Percentiles rank a stretch among this genome's conserved stretches.
Evolutionary conservation across 2,797 vertebrate species (phyloP).

Genomic region (Lindbergichthys nudifrons): DNA sequence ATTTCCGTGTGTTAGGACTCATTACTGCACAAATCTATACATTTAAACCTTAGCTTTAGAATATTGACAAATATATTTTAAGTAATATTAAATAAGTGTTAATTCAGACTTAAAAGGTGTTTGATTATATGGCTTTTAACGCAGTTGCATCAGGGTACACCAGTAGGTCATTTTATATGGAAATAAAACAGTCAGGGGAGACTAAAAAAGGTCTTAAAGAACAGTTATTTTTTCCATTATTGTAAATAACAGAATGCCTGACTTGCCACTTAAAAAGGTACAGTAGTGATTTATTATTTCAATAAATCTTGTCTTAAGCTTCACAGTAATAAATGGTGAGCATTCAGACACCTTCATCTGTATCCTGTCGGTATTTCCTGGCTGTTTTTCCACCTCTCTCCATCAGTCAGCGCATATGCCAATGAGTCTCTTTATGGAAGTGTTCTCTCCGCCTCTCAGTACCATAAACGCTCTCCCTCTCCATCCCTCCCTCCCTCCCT

Average conservation of each 20-base stretch:
- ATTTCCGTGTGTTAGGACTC: too few species aligned
- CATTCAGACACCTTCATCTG: slow-evolving; percentile 43
- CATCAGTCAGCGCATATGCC: slow-evolving; percentile 50
- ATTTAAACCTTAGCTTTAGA: too few species aligned
- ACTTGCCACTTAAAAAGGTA: too few species aligned
- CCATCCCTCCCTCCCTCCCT: slow-evolving; percentile 38
- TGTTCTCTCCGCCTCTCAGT: slow-evolving; percentile 35
- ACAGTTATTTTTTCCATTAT: neutral
- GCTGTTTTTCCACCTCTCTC: slow-evolving; percentile 42
- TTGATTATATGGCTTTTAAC: too few species aligned
- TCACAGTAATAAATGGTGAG: slow-evolving; percentile 3
- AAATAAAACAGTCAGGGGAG: neutral
- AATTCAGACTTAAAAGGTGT: too few species aligned
- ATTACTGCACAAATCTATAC: too few species aligned
- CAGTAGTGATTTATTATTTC: neutral
- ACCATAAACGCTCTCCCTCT: slow-evolving; percentile 47
- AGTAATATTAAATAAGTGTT: too few species aligned
- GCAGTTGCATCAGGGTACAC: too few species aligned
- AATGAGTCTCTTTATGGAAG: slow-evolving; percentile 66
- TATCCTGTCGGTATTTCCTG: slow-evolving; percentile 49
- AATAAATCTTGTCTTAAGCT: slow-evolving; percentile 21
- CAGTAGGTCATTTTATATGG: too few species aligned
- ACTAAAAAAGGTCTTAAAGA: neutral
- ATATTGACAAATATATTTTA: too few species aligned
- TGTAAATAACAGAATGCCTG: neutral